Evolutionary conservation across 2,113 vertebrate species (phyloP).

Genomic region (Chloropsis cyanopogon): DNA sequence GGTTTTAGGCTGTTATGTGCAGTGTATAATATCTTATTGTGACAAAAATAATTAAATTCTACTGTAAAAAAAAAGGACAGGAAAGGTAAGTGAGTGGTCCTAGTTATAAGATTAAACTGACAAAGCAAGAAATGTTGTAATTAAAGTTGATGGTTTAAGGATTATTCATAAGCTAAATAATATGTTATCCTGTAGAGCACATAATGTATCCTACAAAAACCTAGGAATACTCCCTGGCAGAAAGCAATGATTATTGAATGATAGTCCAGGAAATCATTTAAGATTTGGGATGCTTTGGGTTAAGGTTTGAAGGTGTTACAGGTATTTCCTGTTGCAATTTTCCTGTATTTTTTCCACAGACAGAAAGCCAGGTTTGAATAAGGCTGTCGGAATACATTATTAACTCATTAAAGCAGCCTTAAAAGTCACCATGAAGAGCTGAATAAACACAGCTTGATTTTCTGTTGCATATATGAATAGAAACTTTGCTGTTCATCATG

Average conservation of each 20-base stretch:
- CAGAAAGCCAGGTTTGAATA: background rate
- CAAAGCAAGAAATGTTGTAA: background rate
- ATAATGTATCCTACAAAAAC: background rate
- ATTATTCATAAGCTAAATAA: background rate
- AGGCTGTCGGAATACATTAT: background rate
- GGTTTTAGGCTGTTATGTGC: too few relatives aligned
- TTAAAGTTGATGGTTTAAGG: background rate
- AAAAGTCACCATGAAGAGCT: background rate
- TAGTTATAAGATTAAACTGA: background rate
- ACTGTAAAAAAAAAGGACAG: background rate
- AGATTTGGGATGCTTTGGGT: background rate
- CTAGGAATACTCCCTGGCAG: background rate
- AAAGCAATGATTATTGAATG: background rate
- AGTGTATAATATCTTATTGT: background rate
- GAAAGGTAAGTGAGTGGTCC: background rate
- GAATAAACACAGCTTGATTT: background rate
- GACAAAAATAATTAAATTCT: background rate
- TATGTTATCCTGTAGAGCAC: background rate
- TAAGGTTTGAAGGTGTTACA: background rate
- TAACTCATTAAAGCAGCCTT: background rate
- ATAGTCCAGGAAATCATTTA: background rate
- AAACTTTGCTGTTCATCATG: background rate
- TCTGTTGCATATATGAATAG: background rate
- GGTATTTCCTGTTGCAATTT: background rate
- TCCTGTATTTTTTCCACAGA: background rate